Percentiles rank a stretch among this genome's conserved stretches.
phyloP scores from a whole-genome alignment of 1,140 invertebrate genomes.

The Pseudomyrmex cubaensis region DNA sequence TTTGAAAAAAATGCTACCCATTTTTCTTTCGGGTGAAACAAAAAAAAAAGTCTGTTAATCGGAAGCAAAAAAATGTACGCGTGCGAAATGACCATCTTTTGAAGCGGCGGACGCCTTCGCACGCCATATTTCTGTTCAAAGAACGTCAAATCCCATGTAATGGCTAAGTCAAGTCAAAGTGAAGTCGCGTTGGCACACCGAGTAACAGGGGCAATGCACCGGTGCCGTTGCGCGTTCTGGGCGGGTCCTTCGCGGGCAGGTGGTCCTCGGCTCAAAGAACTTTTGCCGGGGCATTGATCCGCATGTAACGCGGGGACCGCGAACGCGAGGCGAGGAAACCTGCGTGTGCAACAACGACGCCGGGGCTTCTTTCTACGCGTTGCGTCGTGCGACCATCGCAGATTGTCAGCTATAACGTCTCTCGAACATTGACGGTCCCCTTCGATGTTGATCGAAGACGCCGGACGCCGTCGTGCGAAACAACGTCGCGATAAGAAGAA shows the following conservation, averaged over 20 bases:
- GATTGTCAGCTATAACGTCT: too few species aligned
- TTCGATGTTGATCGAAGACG: conserved; percentile 18
- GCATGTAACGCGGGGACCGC: conserved; percentile 75
- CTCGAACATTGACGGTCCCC: too few species aligned
- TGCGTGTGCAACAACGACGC: conserved; percentile 38
- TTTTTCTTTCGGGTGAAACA: not conserved
- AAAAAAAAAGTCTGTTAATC: not conserved
- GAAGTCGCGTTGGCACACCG: conserved; percentile 59
- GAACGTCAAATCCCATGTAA: conserved; percentile 61
- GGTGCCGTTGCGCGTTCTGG: conserved; percentile 72
- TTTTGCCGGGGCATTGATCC: conserved; percentile 85
- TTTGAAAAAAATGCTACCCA: not conserved
- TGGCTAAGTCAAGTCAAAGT: conserved; percentile 80
- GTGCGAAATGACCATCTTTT: not conserved
- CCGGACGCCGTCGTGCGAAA: conserved; percentile 8
- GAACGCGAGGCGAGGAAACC: conserved; percentile 55
- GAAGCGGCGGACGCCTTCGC: conserved; percentile 16
- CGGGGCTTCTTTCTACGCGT: conserved; percentile 42
- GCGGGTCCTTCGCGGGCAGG: conserved; percentile 82
- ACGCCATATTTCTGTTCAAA: conserved; percentile 34
- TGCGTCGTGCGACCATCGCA: too few species aligned
- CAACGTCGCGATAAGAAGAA: not conserved
- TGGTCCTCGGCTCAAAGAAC: conserved; percentile 84
- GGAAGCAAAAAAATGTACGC: not conserved
- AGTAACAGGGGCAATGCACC: conserved; percentile 83